Conservation (phyloP, 2,113 vertebrate genomes). For the Pyrgilauda ruficollis region DNA sequence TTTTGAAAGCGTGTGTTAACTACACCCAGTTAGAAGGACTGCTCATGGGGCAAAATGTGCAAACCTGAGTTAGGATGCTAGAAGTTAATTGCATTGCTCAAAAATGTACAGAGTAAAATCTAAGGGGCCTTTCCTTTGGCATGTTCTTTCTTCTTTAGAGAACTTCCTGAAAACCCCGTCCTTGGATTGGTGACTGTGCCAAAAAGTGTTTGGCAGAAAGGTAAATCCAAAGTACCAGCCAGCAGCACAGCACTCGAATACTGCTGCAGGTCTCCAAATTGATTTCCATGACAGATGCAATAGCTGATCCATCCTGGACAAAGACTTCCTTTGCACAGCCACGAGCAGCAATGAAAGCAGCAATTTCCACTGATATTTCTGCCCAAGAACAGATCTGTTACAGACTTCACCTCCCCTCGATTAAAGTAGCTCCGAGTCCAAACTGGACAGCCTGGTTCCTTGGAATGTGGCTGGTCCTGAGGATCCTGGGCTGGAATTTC, state of each 20-base stretch:
- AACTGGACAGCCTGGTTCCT: not conserved
- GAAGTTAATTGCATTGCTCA: not conserved
- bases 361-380: not conserved
- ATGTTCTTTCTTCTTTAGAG: not conserved
- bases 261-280: not conserved
- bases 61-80: not conserved
- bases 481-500: slow-evolving; percentile 5
- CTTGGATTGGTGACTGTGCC: not conserved
- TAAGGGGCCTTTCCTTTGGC: not conserved
- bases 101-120: not conserved
- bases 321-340: not conserved
- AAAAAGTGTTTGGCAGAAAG: not conserved
- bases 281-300: not conserved
- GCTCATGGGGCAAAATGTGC: not conserved
- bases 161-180: not conserved
- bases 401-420: not conserved
- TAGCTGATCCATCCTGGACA: not conserved
- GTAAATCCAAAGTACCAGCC: not conserved
- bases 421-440: fast-evolving
- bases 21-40: not conserved
- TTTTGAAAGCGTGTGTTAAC: not conserved
- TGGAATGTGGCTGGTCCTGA: not conserved
- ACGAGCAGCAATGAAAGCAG: not conserved
- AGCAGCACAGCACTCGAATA: not conserved
- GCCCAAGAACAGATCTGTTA: not conserved